Conservation (phyloP, 2,888 invertebrate genomes). For the Eupithecia subfuscata region DNA sequence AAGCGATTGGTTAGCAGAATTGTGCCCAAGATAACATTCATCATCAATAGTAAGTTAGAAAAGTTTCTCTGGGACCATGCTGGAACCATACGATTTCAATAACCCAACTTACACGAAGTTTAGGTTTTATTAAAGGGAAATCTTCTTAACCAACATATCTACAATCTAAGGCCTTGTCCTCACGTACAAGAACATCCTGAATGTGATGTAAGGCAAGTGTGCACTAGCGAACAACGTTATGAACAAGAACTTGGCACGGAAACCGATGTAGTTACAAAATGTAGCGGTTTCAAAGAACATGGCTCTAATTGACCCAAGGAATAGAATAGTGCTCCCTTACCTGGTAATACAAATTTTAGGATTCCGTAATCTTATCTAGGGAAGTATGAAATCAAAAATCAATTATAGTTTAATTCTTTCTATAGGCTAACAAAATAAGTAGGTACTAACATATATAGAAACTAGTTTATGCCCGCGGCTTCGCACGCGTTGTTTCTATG, state of each 20-base stretch:
- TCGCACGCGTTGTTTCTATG: no score
- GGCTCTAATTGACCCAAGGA: not conserved
- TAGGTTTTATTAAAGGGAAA: not conserved
- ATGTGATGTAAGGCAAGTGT: constrained; percentile 1
- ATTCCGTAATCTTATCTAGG: not conserved
- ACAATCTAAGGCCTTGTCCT: not conserved
- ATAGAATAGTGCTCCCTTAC: not conserved
- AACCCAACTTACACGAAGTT: no score
- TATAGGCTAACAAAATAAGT: no score
- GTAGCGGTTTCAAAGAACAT: not conserved
- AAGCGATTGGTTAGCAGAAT: no score
- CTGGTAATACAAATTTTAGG: not conserved
- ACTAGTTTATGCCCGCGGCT: no score
- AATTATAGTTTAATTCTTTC: no score
- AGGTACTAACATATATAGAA: no score
- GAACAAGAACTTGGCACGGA: not conserved
- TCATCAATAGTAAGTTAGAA: no score
- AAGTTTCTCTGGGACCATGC: not conserved
- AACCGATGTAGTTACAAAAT: not conserved
- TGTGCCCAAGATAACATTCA: no score
- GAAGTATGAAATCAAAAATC: not conserved
- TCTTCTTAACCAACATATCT: not conserved
- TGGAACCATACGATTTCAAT: not conserved
- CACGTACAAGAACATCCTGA: not conserved
- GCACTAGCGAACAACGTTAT: constrained; percentile 1